Evolutionary conservation across 2,888 invertebrate species (phyloP), one percentile per base, ranked within the genome.

Genomic region (Spilarctia lutea): DNA sequence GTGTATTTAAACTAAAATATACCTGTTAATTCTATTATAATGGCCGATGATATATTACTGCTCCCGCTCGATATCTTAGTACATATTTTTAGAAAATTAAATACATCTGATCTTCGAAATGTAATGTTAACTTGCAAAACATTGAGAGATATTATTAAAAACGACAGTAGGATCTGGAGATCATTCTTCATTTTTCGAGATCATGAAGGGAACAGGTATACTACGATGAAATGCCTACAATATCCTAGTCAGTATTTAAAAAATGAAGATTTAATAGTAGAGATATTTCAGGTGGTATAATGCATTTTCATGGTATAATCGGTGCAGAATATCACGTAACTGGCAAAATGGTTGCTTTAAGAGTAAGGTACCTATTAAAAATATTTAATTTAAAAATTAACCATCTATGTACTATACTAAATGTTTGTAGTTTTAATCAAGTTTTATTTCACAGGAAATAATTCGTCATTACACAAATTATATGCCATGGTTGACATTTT

Each of bases 401-500:
- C 1, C 27, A 10, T 65, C 48, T 6, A 48, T 33, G 7, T 45
- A 13, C 65, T 7, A 11, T 24, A 35, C 33, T 52, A 52, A 35
- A 33, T 10, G 20, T 66, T 27, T 42, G 16, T 30, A 56, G 33
- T 68, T 35, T 69, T 35, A 70, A 60, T 30, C 35, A 27, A 70
- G 16, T 70, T 45, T 72, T 70, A 20, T 30, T 65, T 92, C 92
- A 33, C 86, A 96, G 95, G 80, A 90, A 56, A 80, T 93, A 27
- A 74, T 94, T 33, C 86, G 89, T 69, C 91, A 92, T 71, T 81
- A 87, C 65, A 90, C 83, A 79, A 94, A 92, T 67, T 96, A 92
- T 76, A 94, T 96, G 93, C 96, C 96, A 74, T 95, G 95, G 95
- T 75, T 95, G 68, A 88, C 88, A 70, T 88, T 89, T 45, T 79